Evolutionary conservation across 2,113 vertebrate species (phyloP).

Genomic region (Phylloscopus trochiloides): DNA sequence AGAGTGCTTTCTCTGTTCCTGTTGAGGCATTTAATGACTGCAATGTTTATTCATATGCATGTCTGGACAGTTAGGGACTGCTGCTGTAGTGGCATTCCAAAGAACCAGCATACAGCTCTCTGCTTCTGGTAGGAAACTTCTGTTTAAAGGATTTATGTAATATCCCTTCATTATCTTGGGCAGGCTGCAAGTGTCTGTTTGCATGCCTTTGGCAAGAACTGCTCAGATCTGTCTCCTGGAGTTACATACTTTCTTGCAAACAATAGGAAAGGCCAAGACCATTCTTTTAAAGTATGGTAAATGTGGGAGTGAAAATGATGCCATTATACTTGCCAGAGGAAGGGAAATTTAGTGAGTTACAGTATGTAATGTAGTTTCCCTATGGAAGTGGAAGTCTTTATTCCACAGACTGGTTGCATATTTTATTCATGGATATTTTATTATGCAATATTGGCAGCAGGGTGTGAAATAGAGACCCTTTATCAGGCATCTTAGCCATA

Average conservation of each 20-base stretch:
- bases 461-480: not conserved
- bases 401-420: not conserved
- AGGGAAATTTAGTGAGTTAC: not conserved
- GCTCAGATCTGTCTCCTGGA: not conserved
- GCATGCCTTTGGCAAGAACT: not conserved
- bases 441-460: not conserved
- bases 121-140: not conserved
- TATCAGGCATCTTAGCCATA: not conserved
- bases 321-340: not conserved
- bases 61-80: not conserved
- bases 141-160: not conserved
- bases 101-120: not conserved
- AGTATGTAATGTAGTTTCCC: not conserved
- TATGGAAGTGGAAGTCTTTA: not conserved
- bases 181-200: not conserved
- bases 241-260: not conserved
- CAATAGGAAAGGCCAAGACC: not conserved
- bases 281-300: not conserved
- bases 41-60: not conserved
- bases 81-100: not conserved
- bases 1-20: not conserved
- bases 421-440: not conserved
- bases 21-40: not conserved
- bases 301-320: not conserved
- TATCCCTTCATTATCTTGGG: not conserved